Percentiles rank a stretch among this genome's conserved stretches.
Conservation (phyloP, 35 echinoderm and acorn worm genomes). For the Eucidaris tribuloides region DNA sequence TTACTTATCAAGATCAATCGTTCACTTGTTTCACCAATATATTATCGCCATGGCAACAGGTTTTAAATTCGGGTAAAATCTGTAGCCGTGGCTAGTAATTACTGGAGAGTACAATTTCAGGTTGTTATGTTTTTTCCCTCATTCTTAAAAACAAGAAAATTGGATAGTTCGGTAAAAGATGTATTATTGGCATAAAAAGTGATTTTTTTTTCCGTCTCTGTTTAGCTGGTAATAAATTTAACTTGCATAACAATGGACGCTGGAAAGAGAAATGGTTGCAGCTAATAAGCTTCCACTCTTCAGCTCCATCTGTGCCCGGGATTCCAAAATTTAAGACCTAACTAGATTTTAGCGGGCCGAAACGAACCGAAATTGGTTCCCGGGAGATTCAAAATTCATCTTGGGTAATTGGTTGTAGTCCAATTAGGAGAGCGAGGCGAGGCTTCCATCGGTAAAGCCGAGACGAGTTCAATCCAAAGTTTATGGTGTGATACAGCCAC, state of each 20-base stretch:
- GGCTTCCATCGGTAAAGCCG: too few relatives aligned
- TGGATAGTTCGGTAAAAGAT: neutral
- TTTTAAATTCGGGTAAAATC: conserved; percentile 24
- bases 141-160: conserved; percentile 3
- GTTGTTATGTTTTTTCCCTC: neutral
- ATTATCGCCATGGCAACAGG: too few relatives aligned
- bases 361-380: neutral
- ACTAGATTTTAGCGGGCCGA: neutral
- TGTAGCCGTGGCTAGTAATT: conserved; percentile 12
- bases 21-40: too few relatives aligned
- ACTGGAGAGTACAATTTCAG: conserved; percentile 19
- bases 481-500: too few relatives aligned
- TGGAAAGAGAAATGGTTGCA: neutral
- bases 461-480: too few relatives aligned
- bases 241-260: conserved; percentile 10
- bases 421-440: conserved; percentile 10
- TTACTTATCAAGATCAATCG: too few relatives aligned
- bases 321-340: neutral
- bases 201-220: conserved; percentile 12
- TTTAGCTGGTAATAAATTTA: neutral
- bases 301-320: neutral
- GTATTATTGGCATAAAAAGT: neutral
- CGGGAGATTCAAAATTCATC: conserved; percentile 25
- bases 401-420: conserved; percentile 24
- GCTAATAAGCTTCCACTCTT: conserved; percentile 22